Conservation (phyloP, 2,888 invertebrate genomes). For the Baccha elongata region DNA sequence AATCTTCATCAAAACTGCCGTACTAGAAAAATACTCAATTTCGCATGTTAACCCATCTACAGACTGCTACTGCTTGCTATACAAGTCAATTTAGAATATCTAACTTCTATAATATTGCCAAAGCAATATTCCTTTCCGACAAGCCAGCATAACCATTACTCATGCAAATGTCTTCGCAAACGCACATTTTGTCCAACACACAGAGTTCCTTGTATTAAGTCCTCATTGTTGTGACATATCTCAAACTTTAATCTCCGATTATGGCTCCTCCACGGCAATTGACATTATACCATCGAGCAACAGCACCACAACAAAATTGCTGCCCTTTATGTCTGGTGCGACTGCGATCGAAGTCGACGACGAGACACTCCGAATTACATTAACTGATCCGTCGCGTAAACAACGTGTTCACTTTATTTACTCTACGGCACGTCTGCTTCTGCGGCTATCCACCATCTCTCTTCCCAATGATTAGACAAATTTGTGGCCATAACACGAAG, state of each 20-base stretch:
- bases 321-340: conserved; percentile 46
- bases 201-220: conserved; percentile 65
- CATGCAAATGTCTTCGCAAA: conserved; percentile 71
- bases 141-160: conserved; percentile 59
- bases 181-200: conserved; percentile 61
- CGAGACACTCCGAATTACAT: conserved; percentile 72
- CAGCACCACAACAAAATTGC: conserved; percentile 25
- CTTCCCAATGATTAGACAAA: conserved; percentile 73
- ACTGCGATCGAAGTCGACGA: conserved; percentile 15
- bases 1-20: too few relatives aligned
- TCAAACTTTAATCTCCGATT: conserved; percentile 72
- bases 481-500: conserved; percentile 70
- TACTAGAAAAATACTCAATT: too few relatives aligned
- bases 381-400: conserved; percentile 74
- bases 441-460: conserved; percentile 69
- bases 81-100: conserved; percentile 58
- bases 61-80: not conserved
- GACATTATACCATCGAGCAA: conserved; percentile 56
- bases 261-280: conserved; percentile 71
- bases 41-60: too few relatives aligned
- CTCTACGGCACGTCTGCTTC: conserved; percentile 68
- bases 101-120: conserved; percentile 7
- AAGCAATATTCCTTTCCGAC: conserved; percentile 57
- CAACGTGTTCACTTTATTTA: conserved; percentile 73
- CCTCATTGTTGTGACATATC: conserved; percentile 74